Conservation (phyloP, 2,797 vertebrate genomes). For the Miichthys miiuy region DNA sequence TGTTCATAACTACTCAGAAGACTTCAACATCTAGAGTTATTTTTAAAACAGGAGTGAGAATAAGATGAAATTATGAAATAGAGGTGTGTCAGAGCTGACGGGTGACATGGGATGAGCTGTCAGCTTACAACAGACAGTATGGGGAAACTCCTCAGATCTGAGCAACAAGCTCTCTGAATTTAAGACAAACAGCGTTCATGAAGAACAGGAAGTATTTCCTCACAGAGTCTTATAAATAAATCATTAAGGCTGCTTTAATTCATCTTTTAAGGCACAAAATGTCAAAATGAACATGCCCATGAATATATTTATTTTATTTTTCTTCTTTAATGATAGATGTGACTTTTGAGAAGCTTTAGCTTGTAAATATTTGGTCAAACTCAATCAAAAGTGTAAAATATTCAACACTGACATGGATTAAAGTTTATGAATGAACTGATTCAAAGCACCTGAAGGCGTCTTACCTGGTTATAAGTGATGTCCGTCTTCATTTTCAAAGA, state of each 20-base stretch:
- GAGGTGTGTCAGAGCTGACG: background rate
- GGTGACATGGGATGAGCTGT: background rate
- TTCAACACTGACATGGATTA: background rate
- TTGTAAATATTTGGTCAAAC: background rate
- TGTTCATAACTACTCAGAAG: background rate
- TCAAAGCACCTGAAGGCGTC: background rate
- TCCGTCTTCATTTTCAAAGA: conserved; percentile 67
- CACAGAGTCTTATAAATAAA: background rate
- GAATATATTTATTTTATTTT: background rate
- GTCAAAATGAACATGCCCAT: background rate
- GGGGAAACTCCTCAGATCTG: background rate
- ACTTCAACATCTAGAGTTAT: background rate
- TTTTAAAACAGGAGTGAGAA: background rate
- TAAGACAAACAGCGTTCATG: too few species aligned
- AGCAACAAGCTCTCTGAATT: background rate
- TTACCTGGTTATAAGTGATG: conserved; percentile 79
- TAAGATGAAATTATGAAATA: background rate
- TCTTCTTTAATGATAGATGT: background rate
- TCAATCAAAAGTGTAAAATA: background rate
- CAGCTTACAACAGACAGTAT: background rate
- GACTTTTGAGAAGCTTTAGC: background rate
- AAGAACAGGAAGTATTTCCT: background rate
- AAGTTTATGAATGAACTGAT: background rate
- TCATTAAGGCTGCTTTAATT: background rate
- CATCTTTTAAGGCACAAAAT: background rate